Base-by-base conservation (phyloP, 2,113 vertebrate species). In the Scolopax mira region DNA sequence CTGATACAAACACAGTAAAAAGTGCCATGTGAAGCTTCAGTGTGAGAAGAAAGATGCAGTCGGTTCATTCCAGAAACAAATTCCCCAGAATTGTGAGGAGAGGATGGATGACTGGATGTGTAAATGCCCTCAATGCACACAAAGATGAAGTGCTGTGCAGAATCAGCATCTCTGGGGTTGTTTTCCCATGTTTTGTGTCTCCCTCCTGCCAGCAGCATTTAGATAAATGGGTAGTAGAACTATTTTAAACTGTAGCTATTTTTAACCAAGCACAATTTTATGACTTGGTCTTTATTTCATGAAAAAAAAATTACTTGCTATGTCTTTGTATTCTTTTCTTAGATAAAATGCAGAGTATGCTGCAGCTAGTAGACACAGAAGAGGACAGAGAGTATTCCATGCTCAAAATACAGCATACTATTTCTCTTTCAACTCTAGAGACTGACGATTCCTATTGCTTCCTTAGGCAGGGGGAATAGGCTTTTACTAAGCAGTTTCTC, bases 191-290 rank as follows among this genome's bases (percentile, higher is more conserved):
- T 52, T 52, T 64, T 72, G 18, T 83, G 21, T 66, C 72, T 72
- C 22, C 37, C 27, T 93, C 25, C 39, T 93, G 60, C 27, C 57
- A 62, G 46, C 14, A 67, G n/a, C 52, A 12, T 44, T 89, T 84
- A 62, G 64, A n/a, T 67, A 86, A 64, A 90, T 93, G 89, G 65
- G 19, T 55, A 67, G 80, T 60, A 67, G 80, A 80, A 91, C 74
- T 92, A 81, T 96, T 90, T 95, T 92, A 80, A 93, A 73, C 58
- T 39, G 33, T 23, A 74, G 42, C 67, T 94, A 64, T 88, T 85
- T 95, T 95, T 91, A 95, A 95, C n/a, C 33, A 37, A 89, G 65
- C 41, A 16, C 88, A 71, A 22, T 86, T 97, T 79, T 66, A 70
- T 93, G 69, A 74, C 65, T 33, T 87, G 46, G 49, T 83, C 89